Conservation (phyloP, 2,888 invertebrate genomes). For the Oscheius onirici region DNA sequence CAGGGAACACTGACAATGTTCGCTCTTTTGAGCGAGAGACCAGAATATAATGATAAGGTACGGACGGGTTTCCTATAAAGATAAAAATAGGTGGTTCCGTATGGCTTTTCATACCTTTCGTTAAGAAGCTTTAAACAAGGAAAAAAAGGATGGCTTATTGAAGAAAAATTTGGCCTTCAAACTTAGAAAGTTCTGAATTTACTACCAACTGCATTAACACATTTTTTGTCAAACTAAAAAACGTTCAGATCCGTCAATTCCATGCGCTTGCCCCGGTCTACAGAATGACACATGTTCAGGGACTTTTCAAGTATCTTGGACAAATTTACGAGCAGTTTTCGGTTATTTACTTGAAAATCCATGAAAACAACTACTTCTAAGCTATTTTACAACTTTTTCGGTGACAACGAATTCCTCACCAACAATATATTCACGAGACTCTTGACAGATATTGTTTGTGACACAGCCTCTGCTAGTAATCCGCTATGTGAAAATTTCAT, state of each 20-base stretch:
- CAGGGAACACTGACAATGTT: constrained; percentile 69
- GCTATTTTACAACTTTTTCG: constrained; percentile 63
- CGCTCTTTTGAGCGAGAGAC: constrained; percentile 57
- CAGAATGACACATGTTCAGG: constrained; percentile 52
- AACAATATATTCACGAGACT: constrained; percentile 65
- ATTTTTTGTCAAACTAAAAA: neutral
- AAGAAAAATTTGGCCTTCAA: too few relatives aligned
- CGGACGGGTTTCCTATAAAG: neutral
- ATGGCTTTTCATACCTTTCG: too few relatives aligned
- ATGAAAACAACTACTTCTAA: too few relatives aligned
- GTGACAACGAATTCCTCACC: constrained; percentile 67
- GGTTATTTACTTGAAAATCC: constrained; percentile 28
- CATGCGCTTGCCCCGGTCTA: constrained; percentile 70
- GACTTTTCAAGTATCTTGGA: constrained; percentile 56
- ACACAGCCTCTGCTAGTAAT: constrained; percentile 45
- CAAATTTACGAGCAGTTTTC: constrained; percentile 58
- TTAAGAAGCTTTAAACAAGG: too few relatives aligned
- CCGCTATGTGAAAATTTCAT: constrained; percentile 66
- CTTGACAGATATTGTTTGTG: constrained; percentile 65
- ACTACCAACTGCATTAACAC: too few relatives aligned
- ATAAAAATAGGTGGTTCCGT: neutral
- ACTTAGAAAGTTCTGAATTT: too few relatives aligned
- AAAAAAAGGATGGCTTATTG: too few relatives aligned
- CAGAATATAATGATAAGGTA: constrained; percentile 52
- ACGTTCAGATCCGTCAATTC: constrained; percentile 65